Evolutionary conservation across 2,888 invertebrate species (phyloP), one percentile per base, ranked within the genome.

Genomic region (Bhutanitis thaidina): DNA sequence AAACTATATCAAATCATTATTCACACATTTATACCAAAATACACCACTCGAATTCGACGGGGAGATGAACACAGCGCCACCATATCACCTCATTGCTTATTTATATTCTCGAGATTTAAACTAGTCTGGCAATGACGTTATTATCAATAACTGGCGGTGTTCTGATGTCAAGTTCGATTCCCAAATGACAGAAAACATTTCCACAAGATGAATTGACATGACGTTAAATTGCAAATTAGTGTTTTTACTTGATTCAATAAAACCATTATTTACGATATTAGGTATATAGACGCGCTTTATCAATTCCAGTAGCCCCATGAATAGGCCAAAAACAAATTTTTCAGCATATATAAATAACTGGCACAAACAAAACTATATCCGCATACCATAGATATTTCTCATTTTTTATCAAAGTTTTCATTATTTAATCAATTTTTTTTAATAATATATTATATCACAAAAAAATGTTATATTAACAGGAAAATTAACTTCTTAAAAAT

Each of bases 51-150:
- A 55, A 55, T 59, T 58, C 59, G 54, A 57, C 49, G 54, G 54
- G 54, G 44, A 52, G 44, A 53, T 56, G 54, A 59, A 56, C 45
- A 57, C 58, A 61, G 59, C 54, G 54, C 55, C 32, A 59, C 45
- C 57, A 54, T 54, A 55, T 59, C 56, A 60, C 48, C 47, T 56
- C 59, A 53, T 59, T 60, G 54, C 57, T 57, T 61, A 60, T 64
- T 64, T 62, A 63, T 63, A 65, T 60, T 56, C 55, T 53, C 57
- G 57, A 58, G 53, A 49, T 56, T 53, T 54, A 60, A 63, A 65
- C 60, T 58, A 55, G 60, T 64, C 59, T 62, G 60, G 57, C 61
- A 54, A 56, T 58, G 57, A 59, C 56, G 60, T 61, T 57, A 54
- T 51, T 54, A 57, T 55, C 55, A 54, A 49, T 56, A 52, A 57